Conservation (phyloP, 1,140 invertebrate species). For the Halotydeus destructor region DNA sequence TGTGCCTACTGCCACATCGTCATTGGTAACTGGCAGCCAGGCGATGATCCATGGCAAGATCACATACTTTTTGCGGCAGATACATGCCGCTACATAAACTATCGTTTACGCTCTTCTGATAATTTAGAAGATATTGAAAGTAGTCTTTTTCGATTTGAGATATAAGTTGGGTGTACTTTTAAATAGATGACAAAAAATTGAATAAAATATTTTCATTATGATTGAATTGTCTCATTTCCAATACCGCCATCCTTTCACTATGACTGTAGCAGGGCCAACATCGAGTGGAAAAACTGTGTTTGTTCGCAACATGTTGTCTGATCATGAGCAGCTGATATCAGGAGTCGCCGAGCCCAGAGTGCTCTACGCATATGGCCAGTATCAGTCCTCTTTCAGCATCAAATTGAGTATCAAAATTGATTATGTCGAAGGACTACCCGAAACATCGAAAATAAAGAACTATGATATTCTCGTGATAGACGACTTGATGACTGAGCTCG, state of each 20-base stretch:
- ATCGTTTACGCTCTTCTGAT: too few species aligned
- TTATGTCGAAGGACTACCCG: background rate
- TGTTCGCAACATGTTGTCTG: background rate
- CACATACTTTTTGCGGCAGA: too few species aligned
- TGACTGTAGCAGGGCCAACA: background rate
- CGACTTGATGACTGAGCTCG: slow-evolving; percentile 24
- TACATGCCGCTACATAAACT: too few species aligned
- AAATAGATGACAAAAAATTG: too few species aligned
- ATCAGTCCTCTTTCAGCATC: background rate
- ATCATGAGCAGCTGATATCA: background rate
- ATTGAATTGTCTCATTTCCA: too few species aligned
- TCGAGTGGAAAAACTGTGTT: slow-evolving; percentile 5
- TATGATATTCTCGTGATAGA: slow-evolving; percentile 20
- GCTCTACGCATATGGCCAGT: slow-evolving; percentile 4
- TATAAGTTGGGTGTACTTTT: too few species aligned
- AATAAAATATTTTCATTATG: too few species aligned
- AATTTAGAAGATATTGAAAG: too few species aligned
- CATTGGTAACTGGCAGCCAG: too few species aligned
- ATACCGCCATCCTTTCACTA: background rate
- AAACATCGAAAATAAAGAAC: background rate
- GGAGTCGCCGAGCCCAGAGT: background rate
- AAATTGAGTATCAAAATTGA: background rate
- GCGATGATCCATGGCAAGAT: too few species aligned
- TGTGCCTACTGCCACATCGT: too few species aligned
- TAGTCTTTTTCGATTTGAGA: too few species aligned